Percentiles rank a stretch among this genome's conserved stretches.
phyloP scores from a whole-genome alignment of 1,140 invertebrate genomes.

The Mactra quadrangularis region DNA sequence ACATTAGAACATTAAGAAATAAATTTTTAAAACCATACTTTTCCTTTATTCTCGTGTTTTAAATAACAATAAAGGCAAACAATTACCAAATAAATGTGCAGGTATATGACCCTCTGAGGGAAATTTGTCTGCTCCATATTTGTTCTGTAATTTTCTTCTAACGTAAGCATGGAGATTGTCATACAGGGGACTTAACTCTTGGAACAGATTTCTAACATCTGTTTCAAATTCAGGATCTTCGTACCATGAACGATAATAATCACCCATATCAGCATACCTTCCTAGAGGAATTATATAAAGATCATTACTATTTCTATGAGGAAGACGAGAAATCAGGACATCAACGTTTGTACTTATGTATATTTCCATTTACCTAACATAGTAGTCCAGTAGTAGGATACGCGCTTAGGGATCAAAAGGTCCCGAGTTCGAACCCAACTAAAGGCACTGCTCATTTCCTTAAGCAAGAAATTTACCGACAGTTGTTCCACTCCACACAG shows the following conservation, averaged over 20 bases:
- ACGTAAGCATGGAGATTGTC: conserved; percentile 95
- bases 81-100: conserved; percentile 86
- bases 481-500: no score
- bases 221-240: conserved; percentile 82
- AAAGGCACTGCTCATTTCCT: no score
- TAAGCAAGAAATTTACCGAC: no score
- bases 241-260: conserved; percentile 84
- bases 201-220: conserved; percentile 91
- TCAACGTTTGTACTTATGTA: neutral
- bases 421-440: no score
- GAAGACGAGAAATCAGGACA: neutral
- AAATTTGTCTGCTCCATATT: conserved; percentile 78
- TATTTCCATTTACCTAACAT: neutral
- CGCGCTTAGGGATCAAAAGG: no score
- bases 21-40: no score
- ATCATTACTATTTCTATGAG: no score
- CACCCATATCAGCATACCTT: conserved; percentile 88
- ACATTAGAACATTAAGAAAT: no score
- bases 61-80: no score
- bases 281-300: no score
- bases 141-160: conserved; percentile 91
- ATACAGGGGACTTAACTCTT: conserved; percentile 93
- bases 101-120: conserved; percentile 80
- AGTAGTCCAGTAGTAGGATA: neutral
- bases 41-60: no score